Evolutionary conservation across 2,888 invertebrate genomes (phyloP).

Genomic region (Mesopsocus fuscifrons): DNA sequence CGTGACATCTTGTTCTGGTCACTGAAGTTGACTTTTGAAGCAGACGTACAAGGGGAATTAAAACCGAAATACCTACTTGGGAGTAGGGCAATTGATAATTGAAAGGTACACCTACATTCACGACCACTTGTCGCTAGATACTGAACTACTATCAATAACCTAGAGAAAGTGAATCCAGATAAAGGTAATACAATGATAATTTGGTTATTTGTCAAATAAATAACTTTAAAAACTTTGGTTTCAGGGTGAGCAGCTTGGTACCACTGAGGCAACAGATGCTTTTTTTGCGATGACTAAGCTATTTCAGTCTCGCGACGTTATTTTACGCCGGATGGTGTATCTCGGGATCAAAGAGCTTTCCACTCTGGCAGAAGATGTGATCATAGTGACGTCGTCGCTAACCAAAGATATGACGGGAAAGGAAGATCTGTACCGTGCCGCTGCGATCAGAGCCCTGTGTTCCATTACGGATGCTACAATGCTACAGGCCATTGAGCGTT

Average conservation of each 20-base stretch:
- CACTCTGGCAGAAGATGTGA: slow-evolving; percentile 91
- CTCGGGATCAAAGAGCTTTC: slow-evolving; percentile 91
- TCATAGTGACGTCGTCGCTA: slow-evolving; percentile 92
- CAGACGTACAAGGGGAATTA: no score
- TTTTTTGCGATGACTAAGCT: slow-evolving; percentile 99
- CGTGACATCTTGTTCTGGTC: no score
- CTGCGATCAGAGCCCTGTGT: slow-evolving; percentile 92
- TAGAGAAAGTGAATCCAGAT: no score
- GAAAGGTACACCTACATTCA: no score
- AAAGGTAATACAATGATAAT: no score
- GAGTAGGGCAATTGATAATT: no score
- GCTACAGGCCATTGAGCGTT: slow-evolving; percentile 94
- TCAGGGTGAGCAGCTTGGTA: slow-evolving; percentile 72
- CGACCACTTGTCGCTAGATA: no score
- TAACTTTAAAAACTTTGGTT: no score
- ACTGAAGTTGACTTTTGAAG: no score
- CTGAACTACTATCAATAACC: no score
- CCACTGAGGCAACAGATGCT: slow-evolving; percentile 92
- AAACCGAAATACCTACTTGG: no score
- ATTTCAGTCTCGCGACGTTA: slow-evolving; percentile 93
- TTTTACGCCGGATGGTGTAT: slow-evolving; percentile 87
- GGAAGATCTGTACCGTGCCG: slow-evolving; percentile 82
- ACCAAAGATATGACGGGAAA: slow-evolving; percentile 98
- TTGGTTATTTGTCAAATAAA: no score
- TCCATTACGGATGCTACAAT: slow-evolving; percentile 89